Evolutionary conservation across 2,113 vertebrate species (phyloP).

Genomic region (Boleophthalmus pectinirostris): DNA sequence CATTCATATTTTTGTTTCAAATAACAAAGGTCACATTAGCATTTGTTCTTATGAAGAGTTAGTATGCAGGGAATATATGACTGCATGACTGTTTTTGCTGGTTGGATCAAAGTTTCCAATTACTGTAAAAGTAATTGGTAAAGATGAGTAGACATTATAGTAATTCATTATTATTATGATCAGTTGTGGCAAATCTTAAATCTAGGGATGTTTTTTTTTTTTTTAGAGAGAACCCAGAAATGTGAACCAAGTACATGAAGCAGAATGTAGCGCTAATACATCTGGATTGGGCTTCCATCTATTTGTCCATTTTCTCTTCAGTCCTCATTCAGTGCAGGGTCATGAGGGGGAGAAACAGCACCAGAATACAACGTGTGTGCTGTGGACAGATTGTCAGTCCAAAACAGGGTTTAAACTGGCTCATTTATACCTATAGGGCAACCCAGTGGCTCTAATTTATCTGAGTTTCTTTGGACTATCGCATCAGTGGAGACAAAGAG

Average conservation of each 20-base stretch:
- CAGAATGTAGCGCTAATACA: constrained; percentile 18
- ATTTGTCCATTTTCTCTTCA: constrained; percentile 25
- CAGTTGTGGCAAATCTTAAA: background rate
- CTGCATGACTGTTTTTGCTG: background rate
- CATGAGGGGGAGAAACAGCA: background rate
- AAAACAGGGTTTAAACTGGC: background rate
- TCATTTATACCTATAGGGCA: constrained; percentile 8
- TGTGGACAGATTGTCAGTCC: background rate
- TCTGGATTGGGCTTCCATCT: constrained; percentile 11
- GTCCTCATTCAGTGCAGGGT: background rate
- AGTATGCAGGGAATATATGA: constrained; percentile 52
- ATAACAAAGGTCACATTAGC: constrained; percentile 80
- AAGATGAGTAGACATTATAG: no score
- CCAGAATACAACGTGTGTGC: constrained; percentile 1
- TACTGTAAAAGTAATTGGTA: no score
- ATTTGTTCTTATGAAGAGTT: constrained; percentile 75
- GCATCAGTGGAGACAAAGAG: constrained; percentile 1
- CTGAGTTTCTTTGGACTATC: constrained; percentile 1
- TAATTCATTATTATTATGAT: no score
- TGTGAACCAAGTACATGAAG: background rate
- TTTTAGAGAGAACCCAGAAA: background rate
- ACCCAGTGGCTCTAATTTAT: constrained; percentile 17
- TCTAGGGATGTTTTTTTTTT: background rate
- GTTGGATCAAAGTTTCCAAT: background rate
- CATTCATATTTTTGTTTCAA: constrained; percentile 76